Evolutionary conservation across 2,113 vertebrate species (phyloP), one percentile per base, ranked within the genome.

Genomic region (Passer domesticus): DNA sequence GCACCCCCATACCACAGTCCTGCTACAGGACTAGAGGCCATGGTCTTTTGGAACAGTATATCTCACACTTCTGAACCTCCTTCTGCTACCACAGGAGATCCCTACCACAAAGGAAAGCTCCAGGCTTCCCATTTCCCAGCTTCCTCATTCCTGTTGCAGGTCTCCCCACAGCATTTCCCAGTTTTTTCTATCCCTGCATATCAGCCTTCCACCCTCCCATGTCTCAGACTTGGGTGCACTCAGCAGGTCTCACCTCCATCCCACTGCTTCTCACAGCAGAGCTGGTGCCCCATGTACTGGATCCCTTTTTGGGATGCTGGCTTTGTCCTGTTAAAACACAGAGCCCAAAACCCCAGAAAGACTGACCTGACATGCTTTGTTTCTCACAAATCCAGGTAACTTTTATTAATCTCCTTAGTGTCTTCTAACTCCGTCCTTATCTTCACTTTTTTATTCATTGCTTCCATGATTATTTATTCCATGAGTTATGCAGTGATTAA

Each of bases 201-300:
- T 44, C 33, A 76, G 17, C 24, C 14, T 68, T 23, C 20, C 25
- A 3, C 7, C 27, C 14, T 55, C 5, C 24, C 15, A 4, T 3
- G 9, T 47, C n/a, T 80, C 53, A 89, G 30, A 39, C 18, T 6
- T 0, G 2, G 9, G n/a, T 62, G 20, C 31, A 18, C 7, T 31
- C 28, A 49, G 49, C 13, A 74, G 15, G 31, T 33, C 44, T 64
- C 30, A 22, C 1, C 24, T 27, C 33, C 21, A 6, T 37, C 21
- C 15, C 20, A 8, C 22, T 63, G 6, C 46, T 15, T 77, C 24
- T 31, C 31, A 14, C 53, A 62, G n/a, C 81, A 80, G 33, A 76
- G 41, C 18, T 33, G 13, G 3, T 68, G 21, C 23, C 9, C 0
- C 2, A 2, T 3, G 6, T 18, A 37, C 44, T 0, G 1, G 20